Evolutionary conservation across 2,113 vertebrate genomes (phyloP), one percentile per base, ranked within the genome.

Genomic region (Nycticorax nycticorax): DNA sequence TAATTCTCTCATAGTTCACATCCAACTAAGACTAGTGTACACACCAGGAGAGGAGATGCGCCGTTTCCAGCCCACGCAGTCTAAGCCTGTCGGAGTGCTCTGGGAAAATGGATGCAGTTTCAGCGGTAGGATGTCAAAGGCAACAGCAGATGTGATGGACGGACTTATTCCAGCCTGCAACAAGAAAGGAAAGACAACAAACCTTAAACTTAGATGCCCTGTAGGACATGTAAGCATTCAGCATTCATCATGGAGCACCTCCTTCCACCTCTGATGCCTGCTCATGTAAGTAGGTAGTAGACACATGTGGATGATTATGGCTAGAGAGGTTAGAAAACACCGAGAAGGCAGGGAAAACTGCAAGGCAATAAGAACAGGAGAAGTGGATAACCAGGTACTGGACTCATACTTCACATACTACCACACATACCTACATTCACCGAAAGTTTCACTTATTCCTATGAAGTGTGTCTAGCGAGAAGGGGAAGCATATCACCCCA

Each of bases 61-160:
- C 50, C 94, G 93, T 7, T 95, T 98, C 97, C 98, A 98, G 87
- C 98, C 98, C 83, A 98, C 37, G 8, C 97, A 98, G 97, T 99
- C 98, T 74, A 99, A 97, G 77, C 98, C 98, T 3, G 97, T 96
- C 0, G 99, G 99, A 32, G 98, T 99, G 96, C 99, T 99, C 96
- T 98, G 98, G 48, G 99, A 99, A 96, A 99, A 98, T 1, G 97
- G 89, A 32, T 98, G 98, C 67, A 97, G 95, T 77, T 98, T 98
- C 91, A 98, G 96, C 1, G 97, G 95, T 55, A 97, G 97, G 27
- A 96, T 92, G 37, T 92, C 90, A 81, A 98, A 98, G 81, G 95
- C 92, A 78, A 97, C 93, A 56, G 97, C 75, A 71, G 97, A 93
- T 10, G 85, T 77, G 64, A 96, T 17, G 28, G 92, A 89, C 43